Conservation (phyloP, 2,888 invertebrate genomes). For the Sphaeridia pumilis region DNA sequence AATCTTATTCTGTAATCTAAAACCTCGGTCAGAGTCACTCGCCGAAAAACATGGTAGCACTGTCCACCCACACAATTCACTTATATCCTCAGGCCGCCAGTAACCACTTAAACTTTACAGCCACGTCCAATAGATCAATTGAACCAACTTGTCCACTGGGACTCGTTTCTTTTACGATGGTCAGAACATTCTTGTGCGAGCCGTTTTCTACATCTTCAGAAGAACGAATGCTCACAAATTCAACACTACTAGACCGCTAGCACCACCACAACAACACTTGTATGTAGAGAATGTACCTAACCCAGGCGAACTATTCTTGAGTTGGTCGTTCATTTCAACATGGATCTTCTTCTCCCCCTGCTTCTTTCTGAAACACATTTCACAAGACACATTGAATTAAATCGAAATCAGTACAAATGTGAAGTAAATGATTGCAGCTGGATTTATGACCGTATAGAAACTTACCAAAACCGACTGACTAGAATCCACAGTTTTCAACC, state of each 20-base stretch:
- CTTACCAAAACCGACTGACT: background rate
- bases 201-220: background rate
- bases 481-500: background rate
- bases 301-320: too few species aligned
- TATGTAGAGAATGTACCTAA: background rate
- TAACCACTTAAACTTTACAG: slow-evolving; percentile 15
- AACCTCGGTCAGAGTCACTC: too few species aligned
- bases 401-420: slow-evolving; percentile 15
- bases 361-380: too few species aligned
- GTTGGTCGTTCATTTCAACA: background rate
- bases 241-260: background rate
- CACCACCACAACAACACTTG: background rate
- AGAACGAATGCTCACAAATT: background rate
- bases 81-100: too few species aligned
- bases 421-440: slow-evolving; percentile 17
- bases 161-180: slow-evolving; percentile 16
- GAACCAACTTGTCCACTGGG: slow-evolving; percentile 7
- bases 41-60: too few species aligned
- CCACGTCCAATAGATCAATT: slow-evolving; percentile 12
- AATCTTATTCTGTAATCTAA: too few species aligned
- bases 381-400: slow-evolving; percentile 19
- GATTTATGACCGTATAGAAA: slow-evolving; percentile 10
- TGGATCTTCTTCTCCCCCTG: slow-evolving; percentile 1
- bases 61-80: too few species aligned
- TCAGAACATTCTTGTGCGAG: background rate